Evolutionary conservation across 2,113 vertebrate genomes (phyloP), one percentile per base, ranked within the genome.

Genomic region (Notechis scutatus): DNA sequence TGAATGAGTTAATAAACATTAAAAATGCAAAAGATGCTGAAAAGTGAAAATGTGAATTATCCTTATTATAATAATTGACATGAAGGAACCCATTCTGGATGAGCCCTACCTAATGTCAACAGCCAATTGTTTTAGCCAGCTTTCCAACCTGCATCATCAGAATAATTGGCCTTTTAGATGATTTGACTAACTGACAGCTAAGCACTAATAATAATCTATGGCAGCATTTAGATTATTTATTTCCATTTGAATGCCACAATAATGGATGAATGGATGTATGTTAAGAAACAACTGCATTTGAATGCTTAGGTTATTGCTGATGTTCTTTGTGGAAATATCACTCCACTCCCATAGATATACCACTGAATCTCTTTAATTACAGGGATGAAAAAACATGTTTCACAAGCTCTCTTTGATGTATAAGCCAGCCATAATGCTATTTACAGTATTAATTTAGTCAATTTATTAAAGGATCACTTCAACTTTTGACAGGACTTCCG

Each of bases 91-190:
- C 91, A 87, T 95, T 92, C 92, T 92, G 95, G 91, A 93, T 64
- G 93, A 95, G 94, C 95, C 87, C 47, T 88, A 97, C 95, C 93
- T 96, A 96, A 97, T 97, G 94, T 92, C 90, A 93, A 93, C 96
- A 97, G 94, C 93, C 96, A 96, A 97, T 96, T 96, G 96, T 96
- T 98, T 97, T 97, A 98, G 98, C 98, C 98, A 98, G 97, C 97
- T 98, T 97, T 97, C 95, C 97, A 98, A 98, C 97, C 97, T 98
- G 96, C 98, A 97, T 98, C 96, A 39, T 98, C 97, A 97, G 95
- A 98, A 96, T 98, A 98, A 99, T 98, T 98, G 98, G 97, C 94
- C 97, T 98, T 98, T 98, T 98, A 97, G 97, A 97, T 98, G 98
- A 98, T 98, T 98, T 97, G 97, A 98, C 97, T 97, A 97, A 95